Evolutionary conservation across 2,113 vertebrate species (phyloP).

Genomic region (Nycticorax nycticorax): DNA sequence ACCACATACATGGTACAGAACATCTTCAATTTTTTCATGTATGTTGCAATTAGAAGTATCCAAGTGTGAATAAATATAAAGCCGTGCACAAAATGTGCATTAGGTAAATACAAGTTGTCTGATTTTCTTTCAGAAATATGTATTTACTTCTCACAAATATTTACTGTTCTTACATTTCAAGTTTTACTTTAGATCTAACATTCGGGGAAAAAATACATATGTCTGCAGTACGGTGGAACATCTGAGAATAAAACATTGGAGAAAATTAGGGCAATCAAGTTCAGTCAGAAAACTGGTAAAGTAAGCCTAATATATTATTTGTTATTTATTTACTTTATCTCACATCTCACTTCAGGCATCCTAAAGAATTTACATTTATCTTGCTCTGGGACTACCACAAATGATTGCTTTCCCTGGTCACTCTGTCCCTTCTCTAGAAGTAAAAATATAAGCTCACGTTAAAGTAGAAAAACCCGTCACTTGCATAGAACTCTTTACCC

Average conservation of each 20-base stretch:
- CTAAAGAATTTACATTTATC: neutral
- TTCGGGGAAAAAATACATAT: neutral
- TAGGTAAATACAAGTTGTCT: neutral
- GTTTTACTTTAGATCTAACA: neutral
- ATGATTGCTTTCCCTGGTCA: neutral
- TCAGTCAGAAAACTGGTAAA: neutral
- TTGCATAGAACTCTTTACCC: neutral
- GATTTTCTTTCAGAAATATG: neutral
- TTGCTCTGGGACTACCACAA: neutral
- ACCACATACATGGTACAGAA: neutral
- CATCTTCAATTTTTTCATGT: neutral
- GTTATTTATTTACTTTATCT: neutral
- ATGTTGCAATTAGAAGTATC: neutral
- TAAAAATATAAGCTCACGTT: neutral
- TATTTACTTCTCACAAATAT: neutral
- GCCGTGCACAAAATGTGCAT: neutral
- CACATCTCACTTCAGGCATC: neutral
- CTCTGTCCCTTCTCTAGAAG: neutral
- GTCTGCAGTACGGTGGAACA: neutral
- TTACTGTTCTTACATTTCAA: neutral
- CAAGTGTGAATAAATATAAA: neutral
- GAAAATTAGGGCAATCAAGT: neutral
- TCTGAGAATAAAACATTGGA: neutral
- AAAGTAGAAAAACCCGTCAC: neutral
- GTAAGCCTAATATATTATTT: neutral